Conservation (phyloP, 2,888 invertebrate genomes). For the Archips xylosteana region DNA sequence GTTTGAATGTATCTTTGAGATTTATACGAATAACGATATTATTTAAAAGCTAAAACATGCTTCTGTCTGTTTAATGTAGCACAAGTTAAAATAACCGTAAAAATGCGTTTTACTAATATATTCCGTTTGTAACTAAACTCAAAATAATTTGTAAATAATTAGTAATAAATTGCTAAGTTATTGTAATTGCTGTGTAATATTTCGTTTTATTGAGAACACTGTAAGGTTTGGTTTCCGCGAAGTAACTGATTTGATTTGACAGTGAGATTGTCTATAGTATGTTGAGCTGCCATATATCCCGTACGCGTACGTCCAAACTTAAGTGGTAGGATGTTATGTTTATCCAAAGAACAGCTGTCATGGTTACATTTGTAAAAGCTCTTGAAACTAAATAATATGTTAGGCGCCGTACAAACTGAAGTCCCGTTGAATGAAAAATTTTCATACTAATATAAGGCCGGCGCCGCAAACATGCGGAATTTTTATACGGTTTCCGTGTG, state of each 20-base stretch:
- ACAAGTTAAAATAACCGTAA: neutral
- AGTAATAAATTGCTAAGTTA: conserved; percentile 3
- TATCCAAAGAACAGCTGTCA: neutral
- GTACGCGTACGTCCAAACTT: conserved; percentile 21
- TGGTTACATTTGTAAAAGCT: no score
- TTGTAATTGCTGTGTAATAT: neutral
- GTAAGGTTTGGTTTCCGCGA: neutral
- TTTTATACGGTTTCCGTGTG: no score
- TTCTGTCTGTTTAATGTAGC: neutral
- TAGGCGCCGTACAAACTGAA: no score
- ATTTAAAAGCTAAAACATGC: neutral
- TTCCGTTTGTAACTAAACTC: neutral
- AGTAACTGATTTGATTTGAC: neutral
- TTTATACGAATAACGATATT: neutral
- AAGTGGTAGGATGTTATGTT: neutral
- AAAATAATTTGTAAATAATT: conserved; percentile 1
- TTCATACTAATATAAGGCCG: no score
- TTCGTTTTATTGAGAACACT: neutral
- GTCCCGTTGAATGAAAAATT: no score
- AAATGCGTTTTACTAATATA: neutral
- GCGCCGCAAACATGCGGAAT: no score
- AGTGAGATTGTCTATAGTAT: conserved; percentile 1
- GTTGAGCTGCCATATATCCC: conserved; percentile 17
- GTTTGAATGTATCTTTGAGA: neutral
- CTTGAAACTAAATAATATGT: no score